These are phyloP conservation scores for Neodontobutis hainanensis DNA, from an alignment of 2,113 vertebrate species.

Conservation along the genomic window DNA sequence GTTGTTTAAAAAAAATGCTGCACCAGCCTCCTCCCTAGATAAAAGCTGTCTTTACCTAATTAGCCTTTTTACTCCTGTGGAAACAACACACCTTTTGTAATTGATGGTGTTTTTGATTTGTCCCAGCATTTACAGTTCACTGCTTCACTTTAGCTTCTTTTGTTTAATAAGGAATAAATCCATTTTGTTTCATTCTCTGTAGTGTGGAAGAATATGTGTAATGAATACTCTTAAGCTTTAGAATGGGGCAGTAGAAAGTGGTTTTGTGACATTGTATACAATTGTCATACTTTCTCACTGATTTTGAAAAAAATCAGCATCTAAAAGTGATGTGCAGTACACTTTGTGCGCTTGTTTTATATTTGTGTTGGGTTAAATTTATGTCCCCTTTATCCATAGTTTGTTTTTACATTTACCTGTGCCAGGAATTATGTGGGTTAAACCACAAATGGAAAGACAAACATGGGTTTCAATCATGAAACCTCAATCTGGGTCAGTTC, in stretches of 20 bases:
- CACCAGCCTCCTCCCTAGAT: not conserved
- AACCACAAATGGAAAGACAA: constrained; percentile 52
- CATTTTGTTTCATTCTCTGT: constrained; percentile 1
- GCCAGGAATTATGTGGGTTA: constrained; percentile 59
- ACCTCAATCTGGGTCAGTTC: constrained; percentile 25
- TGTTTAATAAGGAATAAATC: not conserved
- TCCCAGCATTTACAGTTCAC: constrained; percentile 5
- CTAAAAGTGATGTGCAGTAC: not conserved
- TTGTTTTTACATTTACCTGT: constrained; percentile 44
- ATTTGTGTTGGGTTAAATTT: constrained; percentile 33
- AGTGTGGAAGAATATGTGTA: too few species aligned
- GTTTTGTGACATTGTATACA: too few species aligned
- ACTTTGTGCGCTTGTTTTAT: not conserved
- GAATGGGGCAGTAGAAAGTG: too few species aligned
- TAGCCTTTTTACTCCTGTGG: constrained; percentile 5
- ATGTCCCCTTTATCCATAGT: constrained; percentile 19
- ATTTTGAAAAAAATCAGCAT: not conserved
- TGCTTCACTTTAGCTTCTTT: constrained; percentile 5
- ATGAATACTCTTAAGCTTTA: too few species aligned
- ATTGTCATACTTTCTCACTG: too few species aligned
- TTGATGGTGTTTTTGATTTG: constrained; percentile 7
- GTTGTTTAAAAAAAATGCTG: constrained; percentile 14
- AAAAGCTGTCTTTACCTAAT: constrained; percentile 19
- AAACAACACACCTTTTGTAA: constrained; percentile 10
- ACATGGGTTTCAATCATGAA: constrained; percentile 26